Base-by-base conservation (phyloP, 1,140 invertebrate species). In the Drosophila kanapiae region DNA sequence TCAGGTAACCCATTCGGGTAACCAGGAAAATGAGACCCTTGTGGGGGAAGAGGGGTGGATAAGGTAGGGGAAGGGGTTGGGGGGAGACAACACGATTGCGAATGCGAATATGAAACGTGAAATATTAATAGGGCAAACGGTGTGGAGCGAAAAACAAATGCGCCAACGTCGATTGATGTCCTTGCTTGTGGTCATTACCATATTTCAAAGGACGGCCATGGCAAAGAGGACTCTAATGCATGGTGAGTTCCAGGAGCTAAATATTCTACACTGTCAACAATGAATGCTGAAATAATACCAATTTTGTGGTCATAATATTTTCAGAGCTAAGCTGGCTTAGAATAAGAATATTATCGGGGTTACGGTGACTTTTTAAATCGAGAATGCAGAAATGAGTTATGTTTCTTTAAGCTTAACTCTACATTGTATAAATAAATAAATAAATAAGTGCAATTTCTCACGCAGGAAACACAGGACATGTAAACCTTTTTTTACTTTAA, bases 21-120 rank as follows among this genome's bases (percentile, higher is more conserved):
- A 62, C 47, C 59, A 40, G 68, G 23, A 23, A 23, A 23, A 23
- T 31, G 8, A 3, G 27, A 9, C 2, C 5, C 33, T 69, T 72
- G 9, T 16, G 40, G 18, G 29, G 33, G 14, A 14, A 5, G 14
- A 38, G 33, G 16, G 8, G 47, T 45, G 7, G 8, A 33, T 16
- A 68, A 13, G 11, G 31, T 27, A 47, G 18, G 27, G 29, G 8
- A 10, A 7, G 2, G 18, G 29, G 42, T 13, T 11, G 23, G 5
- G n/a, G n/a, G 43, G 43, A n/a, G 10, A 23, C 11, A 29, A 13
- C 14, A 31, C 67, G 59, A 64, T 59, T 63, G 60, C 62, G 58
- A 78, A 78, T 78, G 77, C 62, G 61, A 78, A 82, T 78, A 60
- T 78, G 68, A 78, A 82, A 69, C 56, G 60, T 81, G 57, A 78